A percentile compares a stretch with the other conserved stretches of the same genome.
These are phyloP conservation scores for Eupleurogrammus muticus DNA, from an alignment of 2,797 vertebrate species.

Conservation along the genomic window DNA sequence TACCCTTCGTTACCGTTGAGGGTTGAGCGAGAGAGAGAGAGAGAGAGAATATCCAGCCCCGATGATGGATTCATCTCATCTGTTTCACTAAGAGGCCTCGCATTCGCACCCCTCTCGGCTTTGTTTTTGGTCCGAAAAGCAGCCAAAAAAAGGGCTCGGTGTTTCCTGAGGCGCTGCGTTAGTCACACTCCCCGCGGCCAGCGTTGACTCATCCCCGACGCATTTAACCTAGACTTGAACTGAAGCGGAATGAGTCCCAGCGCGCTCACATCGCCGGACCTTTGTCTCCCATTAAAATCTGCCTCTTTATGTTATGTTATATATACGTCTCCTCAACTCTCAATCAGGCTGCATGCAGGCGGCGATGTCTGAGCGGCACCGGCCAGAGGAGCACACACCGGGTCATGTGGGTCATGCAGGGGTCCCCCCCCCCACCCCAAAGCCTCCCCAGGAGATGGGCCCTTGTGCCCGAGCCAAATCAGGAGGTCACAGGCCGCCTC, in stretches of 20 bases:
- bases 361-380: slow-evolving; percentile 26
- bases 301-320: slow-evolving; percentile 21
- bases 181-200: slow-evolving; percentile 88
- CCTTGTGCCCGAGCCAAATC: slow-evolving; percentile 68
- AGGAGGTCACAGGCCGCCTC: slow-evolving; percentile 69
- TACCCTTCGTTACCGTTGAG: slow-evolving; percentile 55
- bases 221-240: slow-evolving; percentile 90
- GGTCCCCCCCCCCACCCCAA: slow-evolving; percentile 21
- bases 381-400: slow-evolving; percentile 39
- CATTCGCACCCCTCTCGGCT: slow-evolving; percentile 42
- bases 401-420: slow-evolving; percentile 60
- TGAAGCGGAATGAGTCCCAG: slow-evolving; percentile 88
- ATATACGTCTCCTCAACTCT: slow-evolving; percentile 37
- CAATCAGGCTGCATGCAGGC: too few species aligned
- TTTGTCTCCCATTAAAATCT: slow-evolving; percentile 52
- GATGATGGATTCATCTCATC: slow-evolving; percentile 79
- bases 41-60: slow-evolving; percentile 57
- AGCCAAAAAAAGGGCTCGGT: slow-evolving; percentile 72
- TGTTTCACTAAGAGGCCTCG: slow-evolving; percentile 65
- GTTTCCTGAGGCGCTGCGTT: slow-evolving; percentile 87
- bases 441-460: slow-evolving; percentile 48
- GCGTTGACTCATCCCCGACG: slow-evolving; percentile 87
- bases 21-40: background rate
- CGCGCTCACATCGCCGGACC: slow-evolving; percentile 65
- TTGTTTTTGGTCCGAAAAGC: slow-evolving; percentile 72